Evolutionary conservation across 2,113 vertebrate genomes (phyloP).

Genomic region (Mormoops blainvillei): DNA sequence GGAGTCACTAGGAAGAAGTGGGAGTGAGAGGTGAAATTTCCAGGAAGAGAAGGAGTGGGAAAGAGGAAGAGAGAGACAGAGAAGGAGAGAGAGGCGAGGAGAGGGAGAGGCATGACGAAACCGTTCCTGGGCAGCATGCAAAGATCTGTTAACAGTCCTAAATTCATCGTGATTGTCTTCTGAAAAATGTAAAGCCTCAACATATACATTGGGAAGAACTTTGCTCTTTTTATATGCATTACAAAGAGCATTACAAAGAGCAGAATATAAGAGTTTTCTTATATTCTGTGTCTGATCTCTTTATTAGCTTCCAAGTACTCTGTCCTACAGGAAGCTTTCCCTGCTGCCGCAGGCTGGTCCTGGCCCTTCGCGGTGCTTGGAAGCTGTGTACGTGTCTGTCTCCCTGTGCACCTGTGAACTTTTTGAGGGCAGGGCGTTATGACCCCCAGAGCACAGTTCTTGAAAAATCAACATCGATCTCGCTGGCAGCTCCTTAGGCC

Average conservation of each 20-base stretch:
- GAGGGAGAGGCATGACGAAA: not conserved
- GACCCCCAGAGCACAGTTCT: not conserved
- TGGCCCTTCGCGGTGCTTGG: not conserved
- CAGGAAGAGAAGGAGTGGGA: not conserved
- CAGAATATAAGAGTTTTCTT: too few species aligned
- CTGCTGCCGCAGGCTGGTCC: not conserved
- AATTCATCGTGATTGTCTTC: not conserved
- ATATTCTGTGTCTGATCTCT: not conserved
- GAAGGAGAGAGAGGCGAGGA: accelerated
- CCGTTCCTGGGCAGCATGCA: not conserved
- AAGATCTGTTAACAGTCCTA: not conserved
- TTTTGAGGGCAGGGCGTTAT: not conserved
- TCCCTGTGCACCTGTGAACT: not conserved
- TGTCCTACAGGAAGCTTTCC: not conserved
- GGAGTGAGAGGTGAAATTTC: not conserved
- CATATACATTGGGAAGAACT: not conserved
- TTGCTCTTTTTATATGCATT: not conserved
- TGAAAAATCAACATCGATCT: not conserved
- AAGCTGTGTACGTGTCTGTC: not conserved
- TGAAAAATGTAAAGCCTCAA: not conserved
- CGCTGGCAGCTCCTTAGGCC: not conserved
- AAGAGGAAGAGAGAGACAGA: not conserved
- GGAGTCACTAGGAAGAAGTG: not conserved
- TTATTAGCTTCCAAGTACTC: not conserved
- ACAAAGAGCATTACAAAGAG: not conserved